Percentiles rank a stretch among this genome's conserved stretches.
phyloP scores from a whole-genome alignment of 2,888 invertebrate species.

The Standfussiana lucernea region DNA sequence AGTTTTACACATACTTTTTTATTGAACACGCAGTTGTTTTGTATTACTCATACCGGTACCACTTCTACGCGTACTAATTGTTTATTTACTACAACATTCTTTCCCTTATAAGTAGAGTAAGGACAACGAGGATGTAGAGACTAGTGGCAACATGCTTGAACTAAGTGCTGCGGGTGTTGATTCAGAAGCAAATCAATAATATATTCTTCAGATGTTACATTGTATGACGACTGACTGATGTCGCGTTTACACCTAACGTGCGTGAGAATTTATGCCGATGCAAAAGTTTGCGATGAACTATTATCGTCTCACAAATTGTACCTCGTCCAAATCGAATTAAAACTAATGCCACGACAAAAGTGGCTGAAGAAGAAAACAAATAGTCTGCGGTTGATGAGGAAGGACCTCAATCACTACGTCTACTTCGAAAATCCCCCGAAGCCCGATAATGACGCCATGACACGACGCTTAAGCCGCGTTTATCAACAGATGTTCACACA shows the following conservation, averaged over 20 bases:
- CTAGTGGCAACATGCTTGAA: not conserved
- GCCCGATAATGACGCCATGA: not conserved
- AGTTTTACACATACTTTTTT: too few relatives aligned
- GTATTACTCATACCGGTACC: not conserved
- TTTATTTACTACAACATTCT: conserved; percentile 18
- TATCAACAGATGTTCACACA: conserved; percentile 2
- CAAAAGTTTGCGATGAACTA: not conserved
- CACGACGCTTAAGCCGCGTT: not conserved
- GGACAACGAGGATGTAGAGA: not conserved
- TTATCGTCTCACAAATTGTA: not conserved
- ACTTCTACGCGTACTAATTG: conserved; percentile 12
- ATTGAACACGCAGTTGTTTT: conserved; percentile 1
- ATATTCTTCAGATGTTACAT: not conserved
- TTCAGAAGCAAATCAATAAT: not conserved
- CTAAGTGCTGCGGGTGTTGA: not conserved
- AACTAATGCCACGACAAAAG: not conserved
- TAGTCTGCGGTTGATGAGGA: not conserved
- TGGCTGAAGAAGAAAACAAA: not conserved
- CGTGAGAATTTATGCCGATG: not conserved
- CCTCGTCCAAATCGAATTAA: not conserved
- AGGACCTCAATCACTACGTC: not conserved
- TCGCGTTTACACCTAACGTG: not conserved
- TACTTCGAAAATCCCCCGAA: not conserved
- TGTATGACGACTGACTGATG: not conserved
- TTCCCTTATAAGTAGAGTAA: conserved; percentile 2